phyloP scores from a whole-genome alignment of 2,113 vertebrate genomes.

The Benitochromis conjunctus region DNA sequence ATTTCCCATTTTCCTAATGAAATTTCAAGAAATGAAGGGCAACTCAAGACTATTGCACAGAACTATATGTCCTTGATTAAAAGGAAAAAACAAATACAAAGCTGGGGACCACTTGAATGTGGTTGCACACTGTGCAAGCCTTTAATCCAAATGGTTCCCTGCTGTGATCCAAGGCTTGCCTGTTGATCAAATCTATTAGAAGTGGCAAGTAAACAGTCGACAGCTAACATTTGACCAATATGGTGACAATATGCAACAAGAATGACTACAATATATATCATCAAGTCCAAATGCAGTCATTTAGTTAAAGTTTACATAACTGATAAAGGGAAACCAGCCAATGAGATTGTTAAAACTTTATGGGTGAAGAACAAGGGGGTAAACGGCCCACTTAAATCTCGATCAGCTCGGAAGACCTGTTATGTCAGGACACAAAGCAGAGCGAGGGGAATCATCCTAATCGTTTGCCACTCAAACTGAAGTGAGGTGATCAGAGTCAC shows the following conservation, averaged over 20 bases:
- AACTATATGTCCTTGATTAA: not conserved
- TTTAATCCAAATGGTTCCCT: constrained; percentile 37
- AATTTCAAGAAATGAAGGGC: not conserved
- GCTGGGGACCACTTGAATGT: not conserved
- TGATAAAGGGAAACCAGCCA: not conserved
- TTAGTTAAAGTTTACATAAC: not conserved
- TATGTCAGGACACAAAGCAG: not conserved
- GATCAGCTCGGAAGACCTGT: not conserved
- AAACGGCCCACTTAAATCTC: not conserved
- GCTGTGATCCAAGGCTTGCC: not conserved
- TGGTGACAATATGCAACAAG: not conserved
- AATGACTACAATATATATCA: not conserved
- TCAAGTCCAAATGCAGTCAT: not conserved
- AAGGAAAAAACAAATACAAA: not conserved
- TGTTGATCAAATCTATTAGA: constrained; percentile 32
- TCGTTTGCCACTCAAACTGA: constrained; percentile 12
- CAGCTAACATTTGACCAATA: not conserved
- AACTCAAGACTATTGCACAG: not conserved
- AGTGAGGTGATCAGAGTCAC: constrained; percentile 36
- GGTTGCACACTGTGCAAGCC: not conserved
- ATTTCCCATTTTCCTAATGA: not conserved
- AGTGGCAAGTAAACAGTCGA: constrained; percentile 4
- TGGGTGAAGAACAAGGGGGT: not conserved
- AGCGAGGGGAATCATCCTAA: not conserved
- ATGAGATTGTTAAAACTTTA: not conserved